Base-by-base conservation (phyloP, 2,113 vertebrate species). In the Triplophysa rosa region DNA sequence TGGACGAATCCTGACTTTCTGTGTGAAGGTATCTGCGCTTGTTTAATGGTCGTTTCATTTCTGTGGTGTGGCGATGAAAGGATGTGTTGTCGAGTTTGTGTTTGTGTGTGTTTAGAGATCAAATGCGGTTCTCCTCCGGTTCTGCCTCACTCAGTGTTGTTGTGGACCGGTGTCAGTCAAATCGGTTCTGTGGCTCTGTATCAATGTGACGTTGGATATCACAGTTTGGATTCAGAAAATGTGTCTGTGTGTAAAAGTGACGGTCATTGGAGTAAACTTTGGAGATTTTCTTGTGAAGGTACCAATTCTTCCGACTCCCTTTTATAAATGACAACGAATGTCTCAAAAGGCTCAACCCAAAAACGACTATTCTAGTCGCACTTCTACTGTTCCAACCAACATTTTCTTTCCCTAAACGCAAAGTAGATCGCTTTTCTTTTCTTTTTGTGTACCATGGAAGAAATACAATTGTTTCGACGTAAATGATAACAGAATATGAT, bases 221-320 rank as follows among this genome's bases (percentile, higher is more conserved):
- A 85, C 69, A 90, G 87, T 83, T 68, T 73, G 71, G 91, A 91
- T 84, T 85, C 81, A 21, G 89, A 73, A 67, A 91, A 92, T 84
- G 84, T 92, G 64, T 93, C 93, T 65, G 81, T 87, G 69, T 95
- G 94, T 70, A 89, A 83, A n/a, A 17, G 76, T 47, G 67, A 85
- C 47, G 90, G 86, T 82, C 86, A 77, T 0, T 96, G 94, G 94
- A 91, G 90, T 72, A 83, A 84, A 9, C 29, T 86, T n/a, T n/a
- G n/a, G 89, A 19, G 81, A 82, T 85, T 91, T 0, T 0, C 87
- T 77, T 95, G 94, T 70, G 77, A 87, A 93, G 93, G 94, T 95
- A 94, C 86, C 10, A 14, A 24, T 73, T 62, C 12, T 54, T 63
- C 56, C 11, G 26, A 54, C 9, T 54, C 33, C 3, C 5, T 33